A percentile compares a stretch with the other conserved stretches of the same genome.
Evolutionary conservation across 92 coral and sea anemone genomes (phyloP).

Genomic region (Virgularia gustaviana): DNA sequence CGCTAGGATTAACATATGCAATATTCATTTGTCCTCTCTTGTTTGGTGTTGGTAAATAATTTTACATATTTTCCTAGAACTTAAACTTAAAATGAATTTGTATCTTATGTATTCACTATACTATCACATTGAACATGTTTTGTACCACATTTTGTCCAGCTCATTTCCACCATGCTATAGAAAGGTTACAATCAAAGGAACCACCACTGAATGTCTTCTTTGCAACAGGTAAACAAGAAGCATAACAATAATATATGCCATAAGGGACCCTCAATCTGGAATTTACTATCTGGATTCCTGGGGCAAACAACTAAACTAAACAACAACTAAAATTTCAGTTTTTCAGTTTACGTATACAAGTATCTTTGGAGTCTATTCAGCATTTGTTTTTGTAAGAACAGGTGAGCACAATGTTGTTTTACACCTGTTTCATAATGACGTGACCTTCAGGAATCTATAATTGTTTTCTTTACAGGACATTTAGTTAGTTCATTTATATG

Average conservation of each 20-base stretch:
- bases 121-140: background rate
- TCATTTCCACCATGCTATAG: conserved; percentile 95
- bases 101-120: background rate
- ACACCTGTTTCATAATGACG: background rate
- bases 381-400: conserved; percentile 84
- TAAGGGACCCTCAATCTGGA: no score
- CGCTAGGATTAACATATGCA: conserved; percentile 66
- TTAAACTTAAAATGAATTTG: background rate
- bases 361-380: conserved; percentile 89
- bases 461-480: conserved; percentile 59
- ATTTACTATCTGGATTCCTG: no score
- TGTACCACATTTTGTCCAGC: conserved; percentile 42
- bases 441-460: background rate
- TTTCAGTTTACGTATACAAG: conserved; percentile 99
- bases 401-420: conserved; percentile 50
- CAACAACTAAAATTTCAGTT: conserved; percentile 41
- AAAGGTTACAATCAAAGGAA: conserved; percentile 65
- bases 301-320: no score
- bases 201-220: conserved; percentile 70
- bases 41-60: conserved; percentile 85
- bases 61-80: background rate
- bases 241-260: background rate
- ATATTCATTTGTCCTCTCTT: conserved; percentile 86
- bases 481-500: conserved; percentile 90
- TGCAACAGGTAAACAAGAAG: conserved; percentile 65